Percentiles rank a stretch among this genome's conserved stretches.
phyloP scores from a whole-genome alignment of 2,888 invertebrate genomes.

The Aradus depressus region DNA sequence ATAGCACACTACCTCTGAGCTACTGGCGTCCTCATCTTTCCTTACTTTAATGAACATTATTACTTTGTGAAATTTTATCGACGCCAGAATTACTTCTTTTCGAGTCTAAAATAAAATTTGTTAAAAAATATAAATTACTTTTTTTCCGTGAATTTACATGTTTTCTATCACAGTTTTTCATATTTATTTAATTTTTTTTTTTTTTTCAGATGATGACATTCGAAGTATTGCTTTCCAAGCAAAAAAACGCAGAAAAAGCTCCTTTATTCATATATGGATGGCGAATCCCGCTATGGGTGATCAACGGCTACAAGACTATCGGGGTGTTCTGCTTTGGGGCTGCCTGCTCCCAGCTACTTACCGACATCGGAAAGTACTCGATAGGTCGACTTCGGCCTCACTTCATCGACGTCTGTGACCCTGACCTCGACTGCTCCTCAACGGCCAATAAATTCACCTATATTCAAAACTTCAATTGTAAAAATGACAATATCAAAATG shows the following conservation, averaged over 20 bases:
- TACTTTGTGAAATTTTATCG: no score
- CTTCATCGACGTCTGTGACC: slow-evolving; percentile 80
- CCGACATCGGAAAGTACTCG: slow-evolving; percentile 87
- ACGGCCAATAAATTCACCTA: slow-evolving; percentile 49
- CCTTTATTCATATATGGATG: slow-evolving; percentile 39
- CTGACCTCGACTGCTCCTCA: slow-evolving; percentile 51
- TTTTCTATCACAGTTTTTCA: not conserved
- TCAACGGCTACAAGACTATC: slow-evolving; percentile 60
- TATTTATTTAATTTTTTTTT: slow-evolving; percentile 1
- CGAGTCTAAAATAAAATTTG: no score
- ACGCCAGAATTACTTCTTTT: no score
- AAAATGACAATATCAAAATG: slow-evolving; percentile 55
- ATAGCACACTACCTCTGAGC: no score
- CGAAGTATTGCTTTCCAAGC: slow-evolving; percentile 16
- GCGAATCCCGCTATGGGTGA: slow-evolving; percentile 59
- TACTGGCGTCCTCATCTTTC: no score
- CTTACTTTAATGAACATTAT: no score
- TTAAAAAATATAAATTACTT: no score
- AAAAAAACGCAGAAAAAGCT: not conserved
- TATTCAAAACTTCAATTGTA: slow-evolving; percentile 60
- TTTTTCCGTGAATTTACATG: no score
- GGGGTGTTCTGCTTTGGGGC: slow-evolving; percentile 82
- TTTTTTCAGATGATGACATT: slow-evolving; percentile 19
- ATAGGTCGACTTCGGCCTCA: slow-evolving; percentile 90
- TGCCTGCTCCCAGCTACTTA: slow-evolving; percentile 70